Base-by-base conservation (phyloP, 2,797 vertebrate species). In the Stomatorhinus walkeri region DNA sequence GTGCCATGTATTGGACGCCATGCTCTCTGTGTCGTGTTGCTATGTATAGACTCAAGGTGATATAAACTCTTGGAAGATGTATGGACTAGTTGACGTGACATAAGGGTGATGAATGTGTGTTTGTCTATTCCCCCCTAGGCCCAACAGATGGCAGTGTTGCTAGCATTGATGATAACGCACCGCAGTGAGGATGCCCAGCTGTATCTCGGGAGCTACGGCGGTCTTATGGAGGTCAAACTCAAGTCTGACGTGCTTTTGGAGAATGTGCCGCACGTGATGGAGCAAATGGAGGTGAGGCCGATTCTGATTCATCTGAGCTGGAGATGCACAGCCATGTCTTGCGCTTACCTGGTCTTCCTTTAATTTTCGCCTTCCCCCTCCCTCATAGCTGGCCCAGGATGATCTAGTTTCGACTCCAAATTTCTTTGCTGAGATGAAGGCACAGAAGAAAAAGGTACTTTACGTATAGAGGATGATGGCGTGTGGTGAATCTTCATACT, bases 101-200 rank as follows among this genome's bases (percentile, higher is more conserved):
- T 2, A 22, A 59, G 7, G 54, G 54, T 14, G 10, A 32, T 68
- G 24, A 68, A 32, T 14, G 12, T 68, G 22, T 8, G 32, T 4
- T 81, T 6, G 4, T 87, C 24, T 32, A 6, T 5, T 89, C 12
- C 83, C 32, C 84, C 72, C 14, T 81, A 95, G 95, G 0, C 52
- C 0, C 3, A 6, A 9, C 95, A 96, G 87, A 56, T 92, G 48
- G 93, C 89, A 0, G 84, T 89, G 61, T 79, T 97, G 76, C 89
- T 96, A 4, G 89, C 91, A 19, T 91, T 96, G 91, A 96, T 97
- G 96, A 93, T 96, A 1, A 85, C 28, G 64, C 93, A 91, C 89
- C 94, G 94, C 3, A 93, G 95, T 0, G 97, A 97, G 90, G 92
- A 95, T 16, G 87, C 90, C 36, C 91, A 92, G 28, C 19, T 97